Conservation (phyloP, 2,888 invertebrate species). For the Parnassius orleans region DNA sequence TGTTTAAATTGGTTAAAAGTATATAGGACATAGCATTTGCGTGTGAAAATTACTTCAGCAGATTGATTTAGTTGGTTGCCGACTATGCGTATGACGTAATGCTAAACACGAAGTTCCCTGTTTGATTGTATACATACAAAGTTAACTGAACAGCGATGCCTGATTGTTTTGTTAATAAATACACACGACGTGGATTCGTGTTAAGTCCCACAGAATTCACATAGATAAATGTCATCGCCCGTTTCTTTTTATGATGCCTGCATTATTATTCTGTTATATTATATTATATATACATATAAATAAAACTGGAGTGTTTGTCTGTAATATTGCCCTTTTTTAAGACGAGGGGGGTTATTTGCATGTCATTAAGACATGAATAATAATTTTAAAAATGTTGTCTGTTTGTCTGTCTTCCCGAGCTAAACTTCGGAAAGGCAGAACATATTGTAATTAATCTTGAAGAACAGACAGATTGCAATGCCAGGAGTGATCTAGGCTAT, state of each 20-base stretch:
- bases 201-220: constrained; percentile 41
- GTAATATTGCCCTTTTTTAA: not conserved
- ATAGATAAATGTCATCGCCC: constrained; percentile 12
- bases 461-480: no score
- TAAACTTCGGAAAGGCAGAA: no score
- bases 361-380: no score
- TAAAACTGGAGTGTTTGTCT: not conserved
- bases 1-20: no score
- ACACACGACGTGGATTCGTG: constrained; percentile 39
- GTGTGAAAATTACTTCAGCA: not conserved
- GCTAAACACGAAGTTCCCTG: constrained; percentile 38
- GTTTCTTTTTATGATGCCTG: constrained; percentile 1
- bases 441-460: no score
- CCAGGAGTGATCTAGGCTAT: no score
- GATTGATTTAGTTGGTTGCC: constrained; percentile 15
- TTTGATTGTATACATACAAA: constrained; percentile 43
- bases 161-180: constrained; percentile 34
- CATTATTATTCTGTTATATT: not conserved
- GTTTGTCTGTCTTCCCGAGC: no score
- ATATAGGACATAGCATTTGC: no score
- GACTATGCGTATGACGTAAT: constrained; percentile 36
- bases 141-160: constrained; percentile 35
- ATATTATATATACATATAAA: not conserved
- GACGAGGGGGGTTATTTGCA: no score
- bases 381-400: no score